Conservation (phyloP, 2,113 vertebrate genomes). For the Murina feae region DNA sequence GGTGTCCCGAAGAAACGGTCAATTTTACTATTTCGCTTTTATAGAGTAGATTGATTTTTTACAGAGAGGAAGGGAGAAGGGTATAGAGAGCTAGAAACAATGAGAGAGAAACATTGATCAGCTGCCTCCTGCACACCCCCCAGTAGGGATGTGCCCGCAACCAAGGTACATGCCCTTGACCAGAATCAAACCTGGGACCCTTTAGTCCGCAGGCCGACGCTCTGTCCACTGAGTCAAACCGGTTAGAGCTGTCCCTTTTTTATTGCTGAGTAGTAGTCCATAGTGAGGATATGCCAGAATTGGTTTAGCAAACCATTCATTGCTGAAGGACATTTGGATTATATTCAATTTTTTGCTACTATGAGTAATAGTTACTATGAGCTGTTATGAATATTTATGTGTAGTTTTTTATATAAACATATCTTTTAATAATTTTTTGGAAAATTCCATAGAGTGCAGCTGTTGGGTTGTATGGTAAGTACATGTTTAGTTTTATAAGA, state of each 20-base stretch:
- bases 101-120: too few relatives aligned
- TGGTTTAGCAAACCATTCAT: not conserved
- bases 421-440: not conserved
- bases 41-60: too few relatives aligned
- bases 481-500: constrained; percentile 33
- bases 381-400: not conserved
- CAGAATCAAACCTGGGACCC: too few relatives aligned
- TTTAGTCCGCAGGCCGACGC: too few relatives aligned
- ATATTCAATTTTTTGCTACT: not conserved
- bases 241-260: not conserved
- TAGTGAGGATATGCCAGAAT: not conserved
- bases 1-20: too few relatives aligned
- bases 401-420: not conserved
- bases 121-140: too few relatives aligned
- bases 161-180: too few relatives aligned
- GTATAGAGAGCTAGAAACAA: too few relatives aligned
- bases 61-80: too few relatives aligned
- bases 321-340: not conserved
- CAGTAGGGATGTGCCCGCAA: too few relatives aligned
- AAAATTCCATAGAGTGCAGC: not conserved
- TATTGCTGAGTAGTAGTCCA: not conserved
- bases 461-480: constrained; percentile 20
- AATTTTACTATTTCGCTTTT: too few relatives aligned
- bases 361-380: not conserved
- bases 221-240: too few relatives aligned